Evolutionary conservation across 2,113 vertebrate species (phyloP).

Genomic region (Bos indicus): DNA sequence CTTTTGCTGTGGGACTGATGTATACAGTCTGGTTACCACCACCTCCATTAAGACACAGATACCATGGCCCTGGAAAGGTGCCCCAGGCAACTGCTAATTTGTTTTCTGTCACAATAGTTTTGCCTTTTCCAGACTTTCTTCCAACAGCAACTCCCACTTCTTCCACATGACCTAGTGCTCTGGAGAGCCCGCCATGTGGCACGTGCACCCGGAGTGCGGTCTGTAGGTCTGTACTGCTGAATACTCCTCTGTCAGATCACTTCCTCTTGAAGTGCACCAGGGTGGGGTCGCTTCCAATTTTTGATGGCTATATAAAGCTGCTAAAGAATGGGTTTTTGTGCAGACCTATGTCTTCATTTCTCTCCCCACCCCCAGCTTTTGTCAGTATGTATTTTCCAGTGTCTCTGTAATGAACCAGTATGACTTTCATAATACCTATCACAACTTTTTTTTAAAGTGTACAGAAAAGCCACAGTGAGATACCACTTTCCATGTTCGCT

Average conservation of each 20-base stretch:
- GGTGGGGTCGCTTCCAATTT: not conserved
- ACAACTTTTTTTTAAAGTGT: not conserved
- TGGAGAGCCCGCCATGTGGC: rapidly evolving
- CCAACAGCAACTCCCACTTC: not conserved
- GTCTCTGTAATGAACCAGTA: not conserved
- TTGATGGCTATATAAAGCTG: not conserved
- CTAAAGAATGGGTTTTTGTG: not conserved
- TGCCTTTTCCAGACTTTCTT: not conserved
- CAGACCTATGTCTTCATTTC: not conserved
- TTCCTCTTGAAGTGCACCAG: not conserved
- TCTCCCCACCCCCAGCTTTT: not conserved
- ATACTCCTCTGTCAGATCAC: not conserved
- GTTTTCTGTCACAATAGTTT: not conserved
- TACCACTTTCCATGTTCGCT: not conserved
- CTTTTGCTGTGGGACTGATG: not conserved
- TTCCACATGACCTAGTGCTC: rapidly evolving
- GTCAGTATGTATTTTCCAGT: not conserved
- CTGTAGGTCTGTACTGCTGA: not conserved
- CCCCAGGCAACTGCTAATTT: not conserved
- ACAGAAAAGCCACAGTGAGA: not conserved
- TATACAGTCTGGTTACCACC: not conserved
- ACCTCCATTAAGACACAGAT: not conserved
- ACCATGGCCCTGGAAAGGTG: not conserved
- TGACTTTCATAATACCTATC: not conserved
- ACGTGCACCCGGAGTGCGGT: rapidly evolving